Conservation (phyloP, 2,888 invertebrate species). For the Pteria penguin region DNA sequence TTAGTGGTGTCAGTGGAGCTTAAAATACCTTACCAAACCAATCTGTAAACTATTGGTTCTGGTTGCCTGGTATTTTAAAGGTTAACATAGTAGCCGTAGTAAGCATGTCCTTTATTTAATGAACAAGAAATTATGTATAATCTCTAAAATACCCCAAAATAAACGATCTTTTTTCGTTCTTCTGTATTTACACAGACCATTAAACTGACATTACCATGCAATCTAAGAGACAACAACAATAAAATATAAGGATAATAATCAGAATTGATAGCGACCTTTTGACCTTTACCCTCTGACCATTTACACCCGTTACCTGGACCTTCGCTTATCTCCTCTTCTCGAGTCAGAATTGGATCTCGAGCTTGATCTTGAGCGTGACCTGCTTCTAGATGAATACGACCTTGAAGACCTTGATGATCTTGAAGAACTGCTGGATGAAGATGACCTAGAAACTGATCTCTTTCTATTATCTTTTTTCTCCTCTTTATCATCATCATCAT, state of each 20-base stretch:
- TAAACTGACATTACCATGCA: too few species aligned
- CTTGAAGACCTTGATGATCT: conserved; percentile 49
- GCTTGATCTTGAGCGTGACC: conserved; percentile 52
- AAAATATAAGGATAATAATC: background rate
- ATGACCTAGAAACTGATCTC: conserved; percentile 58
- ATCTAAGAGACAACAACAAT: too few species aligned
- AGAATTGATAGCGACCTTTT: conserved; percentile 70
- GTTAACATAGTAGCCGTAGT: too few species aligned
- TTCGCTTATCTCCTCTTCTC: conserved; percentile 52
- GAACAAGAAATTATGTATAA: too few species aligned
- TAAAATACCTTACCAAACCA: too few species aligned
- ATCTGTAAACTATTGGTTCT: too few species aligned
- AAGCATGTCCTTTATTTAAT: too few species aligned
- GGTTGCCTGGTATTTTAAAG: too few species aligned
- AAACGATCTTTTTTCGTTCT: too few species aligned
- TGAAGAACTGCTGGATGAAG: conserved; percentile 50
- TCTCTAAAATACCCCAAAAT: too few species aligned
- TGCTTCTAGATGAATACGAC: conserved; percentile 19
- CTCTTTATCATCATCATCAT: conserved; percentile 80
- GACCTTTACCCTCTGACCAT: conserved; percentile 57
- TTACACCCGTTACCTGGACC: conserved; percentile 73
- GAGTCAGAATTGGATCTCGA: conserved; percentile 55
- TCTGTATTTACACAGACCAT: too few species aligned
- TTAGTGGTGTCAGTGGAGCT: too few species aligned
- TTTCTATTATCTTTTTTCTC: conserved; percentile 41